Evolutionary conservation across 2,113 vertebrate genomes (phyloP).

Genomic region (Cinclus mexicanus): DNA sequence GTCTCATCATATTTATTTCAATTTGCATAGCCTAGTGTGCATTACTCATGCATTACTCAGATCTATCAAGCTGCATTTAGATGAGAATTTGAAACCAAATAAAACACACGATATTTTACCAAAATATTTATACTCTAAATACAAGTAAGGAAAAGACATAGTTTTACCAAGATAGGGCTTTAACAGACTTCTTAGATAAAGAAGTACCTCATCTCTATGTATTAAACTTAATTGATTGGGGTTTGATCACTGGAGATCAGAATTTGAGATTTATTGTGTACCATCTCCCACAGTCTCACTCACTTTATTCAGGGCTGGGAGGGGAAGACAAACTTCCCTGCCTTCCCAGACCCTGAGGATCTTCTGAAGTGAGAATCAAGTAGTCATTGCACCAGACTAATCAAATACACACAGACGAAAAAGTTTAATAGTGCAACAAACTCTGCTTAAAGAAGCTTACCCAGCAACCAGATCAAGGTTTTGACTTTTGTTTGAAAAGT

Average conservation of each 20-base stretch:
- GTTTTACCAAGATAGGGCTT: accelerated
- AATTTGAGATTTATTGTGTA: background rate
- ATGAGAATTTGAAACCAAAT: background rate
- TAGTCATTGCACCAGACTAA: background rate
- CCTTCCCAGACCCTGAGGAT: background rate
- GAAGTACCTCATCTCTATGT: background rate
- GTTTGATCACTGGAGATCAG: background rate
- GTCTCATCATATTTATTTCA: background rate
- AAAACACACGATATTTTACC: background rate
- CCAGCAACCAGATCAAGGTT: background rate
- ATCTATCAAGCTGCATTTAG: background rate
- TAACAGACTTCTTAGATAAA: background rate
- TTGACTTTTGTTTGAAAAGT: background rate
- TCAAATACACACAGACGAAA: background rate
- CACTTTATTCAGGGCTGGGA: background rate
- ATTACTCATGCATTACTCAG: background rate
- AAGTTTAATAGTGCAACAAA: background rate
- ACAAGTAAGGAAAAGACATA: background rate
- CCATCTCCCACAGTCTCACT: background rate
- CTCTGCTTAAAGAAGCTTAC: background rate
- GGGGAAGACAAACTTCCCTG: background rate
- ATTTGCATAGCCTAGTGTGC: background rate
- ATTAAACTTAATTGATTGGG: background rate
- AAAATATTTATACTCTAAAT: background rate
- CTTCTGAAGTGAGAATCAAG: background rate